These are phyloP conservation scores for Marisa cornuarietis DNA, from an alignment of 1,140 invertebrate genomes.

Conservation along the genomic window DNA sequence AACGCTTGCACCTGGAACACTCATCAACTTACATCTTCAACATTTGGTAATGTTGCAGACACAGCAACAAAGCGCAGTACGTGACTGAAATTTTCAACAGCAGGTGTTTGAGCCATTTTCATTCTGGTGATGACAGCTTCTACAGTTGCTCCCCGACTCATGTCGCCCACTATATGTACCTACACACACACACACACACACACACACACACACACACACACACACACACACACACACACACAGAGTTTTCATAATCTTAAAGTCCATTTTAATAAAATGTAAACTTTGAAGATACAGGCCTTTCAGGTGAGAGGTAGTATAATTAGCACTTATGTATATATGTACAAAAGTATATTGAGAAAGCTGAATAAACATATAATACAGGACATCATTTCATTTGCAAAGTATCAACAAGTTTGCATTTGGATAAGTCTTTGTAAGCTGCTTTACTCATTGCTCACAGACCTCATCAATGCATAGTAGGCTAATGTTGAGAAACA, in stretches of 20 bases:
- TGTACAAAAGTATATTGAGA: too few relatives aligned
- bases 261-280: too few relatives aligned
- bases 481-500: slow-evolving; percentile 75
- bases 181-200: slow-evolving; percentile 24
- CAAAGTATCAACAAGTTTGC: too few relatives aligned
- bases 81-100: background rate
- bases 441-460: background rate
- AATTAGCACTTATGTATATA: too few relatives aligned
- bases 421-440: too few relatives aligned
- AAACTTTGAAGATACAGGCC: too few relatives aligned
- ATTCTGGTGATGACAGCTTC: slow-evolving; percentile 83
- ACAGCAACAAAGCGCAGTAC: slow-evolving; percentile 78
- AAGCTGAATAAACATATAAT: too few relatives aligned
- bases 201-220: too few relatives aligned
- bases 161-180: slow-evolving; percentile 77
- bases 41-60: slow-evolving; percentile 83
- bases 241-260: too few relatives aligned
- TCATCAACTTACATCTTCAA: slow-evolving; percentile 71
- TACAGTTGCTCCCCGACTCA: slow-evolving; percentile 76
- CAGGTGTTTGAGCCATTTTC: slow-evolving; percentile 70
- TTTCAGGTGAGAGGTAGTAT: too few relatives aligned
- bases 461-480: slow-evolving; percentile 84
- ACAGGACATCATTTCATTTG: too few relatives aligned
- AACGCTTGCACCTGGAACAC: background rate
- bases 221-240: background rate